These are phyloP conservation scores for Poeciliopsis retropinna DNA, from an alignment of 2,113 vertebrate genomes.

Conservation along the genomic window DNA sequence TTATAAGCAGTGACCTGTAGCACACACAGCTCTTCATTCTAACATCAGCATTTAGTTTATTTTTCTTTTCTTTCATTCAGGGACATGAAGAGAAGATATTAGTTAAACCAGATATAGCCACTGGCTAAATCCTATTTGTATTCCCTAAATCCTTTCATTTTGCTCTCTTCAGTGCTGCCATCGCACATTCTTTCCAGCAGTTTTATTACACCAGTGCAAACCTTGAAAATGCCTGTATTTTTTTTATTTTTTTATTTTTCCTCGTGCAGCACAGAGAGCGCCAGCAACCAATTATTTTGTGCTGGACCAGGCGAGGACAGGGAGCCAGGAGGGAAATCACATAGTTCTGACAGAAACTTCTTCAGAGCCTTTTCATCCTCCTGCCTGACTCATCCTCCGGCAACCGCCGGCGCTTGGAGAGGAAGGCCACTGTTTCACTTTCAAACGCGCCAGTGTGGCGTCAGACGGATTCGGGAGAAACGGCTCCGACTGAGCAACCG, in stretches of 20 bases:
- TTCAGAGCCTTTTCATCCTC: conserved; percentile 23
- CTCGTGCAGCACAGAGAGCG: not conserved
- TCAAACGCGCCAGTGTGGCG: not conserved
- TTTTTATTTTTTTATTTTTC: not conserved
- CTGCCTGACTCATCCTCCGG: conserved; percentile 46
- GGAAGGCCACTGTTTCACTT: conserved; percentile 6
- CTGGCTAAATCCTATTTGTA: not conserved
- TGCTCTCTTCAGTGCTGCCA: not conserved
- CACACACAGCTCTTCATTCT: not conserved
- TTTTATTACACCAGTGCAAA: conserved; percentile 16
- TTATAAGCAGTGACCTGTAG: not conserved
- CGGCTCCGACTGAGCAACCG: too few relatives aligned
- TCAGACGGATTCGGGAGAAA: not conserved
- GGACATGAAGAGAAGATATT: not conserved
- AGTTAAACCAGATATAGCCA: not conserved
- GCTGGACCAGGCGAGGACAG: conserved; percentile 35
- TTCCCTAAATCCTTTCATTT: not conserved
- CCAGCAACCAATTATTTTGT: conserved; percentile 39
- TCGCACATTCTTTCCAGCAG: conserved; percentile 8
- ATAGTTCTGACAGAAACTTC: conserved; percentile 55
- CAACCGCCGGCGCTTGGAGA: conserved; percentile 23
- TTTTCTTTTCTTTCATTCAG: not conserved
- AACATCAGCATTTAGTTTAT: not conserved
- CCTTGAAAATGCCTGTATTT: conserved; percentile 1
- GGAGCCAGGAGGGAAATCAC: conserved; percentile 55